Base-by-base conservation (phyloP, 2,888 invertebrate genomes). In the Tineola bisselliella region DNA sequence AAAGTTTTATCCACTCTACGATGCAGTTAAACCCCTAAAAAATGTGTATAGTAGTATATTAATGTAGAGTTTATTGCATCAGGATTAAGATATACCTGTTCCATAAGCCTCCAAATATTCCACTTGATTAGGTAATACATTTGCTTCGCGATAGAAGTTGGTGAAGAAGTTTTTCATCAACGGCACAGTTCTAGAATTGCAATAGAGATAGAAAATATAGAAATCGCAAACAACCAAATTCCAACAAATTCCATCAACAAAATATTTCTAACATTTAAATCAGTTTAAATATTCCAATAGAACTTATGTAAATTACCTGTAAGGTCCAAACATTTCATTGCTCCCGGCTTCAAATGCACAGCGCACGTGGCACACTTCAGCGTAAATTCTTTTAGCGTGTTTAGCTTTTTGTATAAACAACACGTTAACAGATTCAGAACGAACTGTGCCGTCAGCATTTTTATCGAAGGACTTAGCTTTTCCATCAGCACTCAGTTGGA, bases 381-480 rank as follows among this genome's bases (percentile, higher is more conserved):
- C 91, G 18, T 48, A 59, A 19, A 88, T 81, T 80, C 82, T 84
- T 31, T 89, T 84, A 0, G 92, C 91, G 68, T 88, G 76, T 56
- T 88, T 83, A 31, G 87, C 88, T 68, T 89, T 92, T 73, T 95
- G 94, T 4, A 95, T 72, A 62, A 91, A 90, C 11, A 94, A 65
- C 0, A 90, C 89, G 56, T 88, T 89, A 5, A 94, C 76, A 0
- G 92, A 90, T 76, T 95, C 95, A 48, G 93, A 91, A 60, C 94
- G 89, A 0, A 90, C 91, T 68, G 93, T 94, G 0, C 95, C 95
- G 67, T 91, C 87, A 1, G 92, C 93, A 61, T 90, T 86, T 59
- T 90, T 89, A 76, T 98, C 97, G 73, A 98, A 98, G 0, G 93
- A 92, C 68, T 93, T 94, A 68, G 96, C 97, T 65, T 89, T 89